Conservation (phyloP, 2,113 vertebrate species). For the Pollachius pollachius region DNA sequence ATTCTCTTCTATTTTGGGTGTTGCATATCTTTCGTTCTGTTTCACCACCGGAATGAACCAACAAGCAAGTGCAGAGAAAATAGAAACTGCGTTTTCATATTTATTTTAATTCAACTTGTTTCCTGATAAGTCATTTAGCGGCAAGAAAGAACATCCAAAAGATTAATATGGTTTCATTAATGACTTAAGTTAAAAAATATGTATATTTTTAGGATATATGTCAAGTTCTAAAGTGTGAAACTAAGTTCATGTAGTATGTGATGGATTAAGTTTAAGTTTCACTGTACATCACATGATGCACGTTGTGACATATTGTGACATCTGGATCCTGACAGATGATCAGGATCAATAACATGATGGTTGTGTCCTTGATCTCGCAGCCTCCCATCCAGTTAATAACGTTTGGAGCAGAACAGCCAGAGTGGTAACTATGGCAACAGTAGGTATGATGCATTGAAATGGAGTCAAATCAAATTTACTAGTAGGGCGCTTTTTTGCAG, state of each 20-base stretch:
- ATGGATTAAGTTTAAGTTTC: not conserved
- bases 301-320: not conserved
- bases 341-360: not conserved
- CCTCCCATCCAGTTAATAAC: not conserved
- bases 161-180: too few species aligned
- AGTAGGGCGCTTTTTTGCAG: not conserved
- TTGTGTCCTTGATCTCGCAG: not conserved
- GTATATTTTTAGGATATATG: too few species aligned
- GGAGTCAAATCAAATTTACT: not conserved
- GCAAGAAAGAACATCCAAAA: too few species aligned
- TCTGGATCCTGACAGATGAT: not conserved
- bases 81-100: not conserved
- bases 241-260: too few species aligned
- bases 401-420: not conserved
- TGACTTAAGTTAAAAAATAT: too few species aligned
- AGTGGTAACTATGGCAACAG: not conserved
- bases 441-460: not conserved
- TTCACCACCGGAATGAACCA: not conserved
- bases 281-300: not conserved
- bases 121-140: not conserved
- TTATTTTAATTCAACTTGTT: not conserved
- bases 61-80: constrained; percentile 32
- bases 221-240: too few species aligned
- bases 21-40: not conserved
- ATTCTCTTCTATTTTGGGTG: constrained; percentile 35